phyloP scores from a whole-genome alignment of 2,888 invertebrate species.

The Unio delphinus region DNA sequence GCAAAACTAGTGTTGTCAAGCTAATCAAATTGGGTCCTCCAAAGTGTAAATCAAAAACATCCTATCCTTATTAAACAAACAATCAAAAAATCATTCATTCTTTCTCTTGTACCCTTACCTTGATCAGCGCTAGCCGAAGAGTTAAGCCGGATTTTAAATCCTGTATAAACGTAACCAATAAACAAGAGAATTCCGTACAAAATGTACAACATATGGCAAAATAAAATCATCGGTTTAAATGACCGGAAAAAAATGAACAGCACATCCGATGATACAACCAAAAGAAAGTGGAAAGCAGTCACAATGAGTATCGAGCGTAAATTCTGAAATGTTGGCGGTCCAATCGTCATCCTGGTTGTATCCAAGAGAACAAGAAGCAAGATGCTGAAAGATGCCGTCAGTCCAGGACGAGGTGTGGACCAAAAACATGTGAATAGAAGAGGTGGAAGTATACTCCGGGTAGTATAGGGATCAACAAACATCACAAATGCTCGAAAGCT shows the following conservation, averaged over 20 bases:
- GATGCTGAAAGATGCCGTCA: slow-evolving; percentile 52
- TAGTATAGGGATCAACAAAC: slow-evolving; percentile 48
- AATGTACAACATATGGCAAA: slow-evolving; percentile 52
- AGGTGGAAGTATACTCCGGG: slow-evolving; percentile 15
- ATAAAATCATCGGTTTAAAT: slow-evolving; percentile 36
- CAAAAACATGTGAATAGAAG: slow-evolving; percentile 39
- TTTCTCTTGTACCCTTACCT: slow-evolving; percentile 12
- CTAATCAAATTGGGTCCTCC: no score
- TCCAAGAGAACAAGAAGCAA: slow-evolving; percentile 55
- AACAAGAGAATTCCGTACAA: slow-evolving; percentile 43
- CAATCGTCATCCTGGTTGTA: slow-evolving; percentile 54
- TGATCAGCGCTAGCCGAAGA: slow-evolving; percentile 25
- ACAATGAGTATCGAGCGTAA: slow-evolving; percentile 38
- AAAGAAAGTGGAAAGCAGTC: slow-evolving; percentile 40
- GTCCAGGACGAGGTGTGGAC: slow-evolving; percentile 48
- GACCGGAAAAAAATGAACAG: slow-evolving; percentile 25
- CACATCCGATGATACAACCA: slow-evolving; percentile 42
- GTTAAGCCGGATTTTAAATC: slow-evolving; percentile 37
- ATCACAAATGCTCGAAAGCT: slow-evolving; percentile 32
- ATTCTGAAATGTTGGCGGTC: slow-evolving; percentile 52
- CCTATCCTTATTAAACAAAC: no score
- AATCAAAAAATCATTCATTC: no score
- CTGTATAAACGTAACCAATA: slow-evolving; percentile 48
- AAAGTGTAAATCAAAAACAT: no score
- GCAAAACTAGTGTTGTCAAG: no score